Evolutionary conservation across 2,888 invertebrate species (phyloP).

Genomic region (Rhaphigaster nebulosa): DNA sequence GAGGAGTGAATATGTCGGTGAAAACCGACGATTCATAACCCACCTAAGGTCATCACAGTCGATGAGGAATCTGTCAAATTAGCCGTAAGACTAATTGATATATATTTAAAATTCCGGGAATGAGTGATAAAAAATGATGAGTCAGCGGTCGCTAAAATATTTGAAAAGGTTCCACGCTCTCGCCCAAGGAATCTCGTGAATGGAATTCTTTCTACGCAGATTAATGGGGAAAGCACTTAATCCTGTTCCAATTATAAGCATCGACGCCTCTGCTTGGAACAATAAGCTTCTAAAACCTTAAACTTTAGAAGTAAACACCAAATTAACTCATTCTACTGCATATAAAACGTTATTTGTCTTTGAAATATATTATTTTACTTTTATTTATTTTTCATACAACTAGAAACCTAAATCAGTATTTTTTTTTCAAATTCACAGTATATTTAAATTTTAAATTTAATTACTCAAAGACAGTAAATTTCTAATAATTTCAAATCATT

Average conservation of each 20-base stretch:
- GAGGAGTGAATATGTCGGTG: background rate
- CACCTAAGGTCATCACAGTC: background rate
- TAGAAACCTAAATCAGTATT: too few species aligned
- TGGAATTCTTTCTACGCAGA: slow-evolving; percentile 28
- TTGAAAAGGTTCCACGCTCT: slow-evolving; percentile 34
- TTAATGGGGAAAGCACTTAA: slow-evolving; percentile 26
- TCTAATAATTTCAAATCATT: too few species aligned
- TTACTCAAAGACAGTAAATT: too few species aligned
- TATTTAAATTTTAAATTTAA: too few species aligned
- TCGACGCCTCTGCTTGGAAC: slow-evolving; percentile 1
- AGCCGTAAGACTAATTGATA: background rate
- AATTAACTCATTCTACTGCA: background rate
- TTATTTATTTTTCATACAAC: too few species aligned
- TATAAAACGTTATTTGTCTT: too few species aligned
- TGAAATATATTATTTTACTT: too few species aligned
- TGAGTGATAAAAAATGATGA: slow-evolving; percentile 20
- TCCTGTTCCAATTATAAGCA: slow-evolving; percentile 42
- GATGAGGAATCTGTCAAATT: slow-evolving; percentile 3
- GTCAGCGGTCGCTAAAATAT: background rate
- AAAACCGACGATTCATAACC: slow-evolving; percentile 1
- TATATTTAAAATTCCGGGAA: background rate
- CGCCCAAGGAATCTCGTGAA: background rate
- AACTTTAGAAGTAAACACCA: background rate
- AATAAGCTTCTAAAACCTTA: slow-evolving; percentile 6
- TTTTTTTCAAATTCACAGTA: too few species aligned